Evolutionary conservation across 2,888 invertebrate species (phyloP).

Genomic region (Cataglyphis altisquamis): DNA sequence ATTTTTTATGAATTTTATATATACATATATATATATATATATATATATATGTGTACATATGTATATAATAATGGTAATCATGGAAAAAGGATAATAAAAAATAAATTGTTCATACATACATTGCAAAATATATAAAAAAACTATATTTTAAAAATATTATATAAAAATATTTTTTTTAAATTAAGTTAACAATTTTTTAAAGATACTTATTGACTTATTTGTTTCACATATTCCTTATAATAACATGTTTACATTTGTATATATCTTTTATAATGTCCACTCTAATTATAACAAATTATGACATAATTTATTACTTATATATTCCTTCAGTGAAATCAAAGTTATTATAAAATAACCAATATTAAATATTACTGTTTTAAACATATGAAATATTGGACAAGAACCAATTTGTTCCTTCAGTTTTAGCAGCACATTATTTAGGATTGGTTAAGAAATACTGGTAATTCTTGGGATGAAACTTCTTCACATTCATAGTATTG

Average conservation of each 20-base stretch:
- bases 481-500: constrained; percentile 52
- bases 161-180: neutral
- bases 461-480: constrained; percentile 71
- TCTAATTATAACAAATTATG: constrained; percentile 5
- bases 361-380: constrained; percentile 47
- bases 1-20: no score
- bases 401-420: constrained; percentile 60
- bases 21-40: no score
- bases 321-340: neutral
- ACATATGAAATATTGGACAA: constrained; percentile 66
- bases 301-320: constrained; percentile 12
- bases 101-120: neutral
- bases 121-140: neutral
- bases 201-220: neutral
- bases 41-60: no score
- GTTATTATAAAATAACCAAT: neutral
- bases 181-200: neutral
- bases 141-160: neutral
- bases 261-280: neutral
- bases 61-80: neutral
- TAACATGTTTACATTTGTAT: constrained; percentile 44
- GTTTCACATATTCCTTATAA: neutral
- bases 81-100: neutral
- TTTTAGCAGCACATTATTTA: neutral
- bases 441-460: constrained; percentile 52